Percentiles rank a stretch among this genome's conserved stretches.
phyloP scores from a whole-genome alignment of 2,113 vertebrate genomes.

The Melanotaenia duboulayi region DNA sequence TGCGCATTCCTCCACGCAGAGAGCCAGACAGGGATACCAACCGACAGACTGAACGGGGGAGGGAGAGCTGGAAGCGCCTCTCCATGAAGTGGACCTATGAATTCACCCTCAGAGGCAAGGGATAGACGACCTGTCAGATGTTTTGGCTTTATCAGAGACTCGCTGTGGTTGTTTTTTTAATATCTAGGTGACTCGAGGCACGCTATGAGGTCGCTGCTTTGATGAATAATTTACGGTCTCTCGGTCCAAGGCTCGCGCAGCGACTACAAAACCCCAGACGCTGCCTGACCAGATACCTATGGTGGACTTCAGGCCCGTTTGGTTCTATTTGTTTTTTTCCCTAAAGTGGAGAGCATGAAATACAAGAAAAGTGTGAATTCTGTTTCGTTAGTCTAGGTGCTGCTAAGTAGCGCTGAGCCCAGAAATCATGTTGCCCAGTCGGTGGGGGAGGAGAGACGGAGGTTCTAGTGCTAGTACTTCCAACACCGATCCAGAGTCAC shows the following conservation, averaged over 20 bases:
- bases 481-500: slow-evolving; percentile 47
- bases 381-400: slow-evolving; percentile 17
- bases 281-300: slow-evolving; percentile 76
- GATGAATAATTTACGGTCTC: slow-evolving; percentile 72
- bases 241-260: slow-evolving; percentile 49
- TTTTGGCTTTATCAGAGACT: not conserved
- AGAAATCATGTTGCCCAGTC: slow-evolving; percentile 83
- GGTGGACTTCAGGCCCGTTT: slow-evolving; percentile 25
- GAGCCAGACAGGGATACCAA: slow-evolving; percentile 39
- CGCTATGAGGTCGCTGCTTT: slow-evolving; percentile 68
- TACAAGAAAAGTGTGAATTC: too few species aligned
- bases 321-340: not conserved
- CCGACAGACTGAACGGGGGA: slow-evolving; percentile 12
- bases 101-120: slow-evolving; percentile 1
- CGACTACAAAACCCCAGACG: slow-evolving; percentile 43
- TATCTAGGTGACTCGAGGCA: slow-evolving; percentile 54
- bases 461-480: slow-evolving; percentile 41
- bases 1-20: slow-evolving; percentile 73
- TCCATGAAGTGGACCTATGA: slow-evolving; percentile 21
- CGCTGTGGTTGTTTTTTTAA: slow-evolving; percentile 23
- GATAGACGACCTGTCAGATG: not conserved
- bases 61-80: slow-evolving; percentile 46
- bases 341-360: not conserved
- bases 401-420: slow-evolving; percentile 32
- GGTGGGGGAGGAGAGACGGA: slow-evolving; percentile 77